These are phyloP conservation scores for Belonocnema kinseyi DNA, from an alignment of 1,140 invertebrate genomes.

Conservation along the genomic window DNA sequence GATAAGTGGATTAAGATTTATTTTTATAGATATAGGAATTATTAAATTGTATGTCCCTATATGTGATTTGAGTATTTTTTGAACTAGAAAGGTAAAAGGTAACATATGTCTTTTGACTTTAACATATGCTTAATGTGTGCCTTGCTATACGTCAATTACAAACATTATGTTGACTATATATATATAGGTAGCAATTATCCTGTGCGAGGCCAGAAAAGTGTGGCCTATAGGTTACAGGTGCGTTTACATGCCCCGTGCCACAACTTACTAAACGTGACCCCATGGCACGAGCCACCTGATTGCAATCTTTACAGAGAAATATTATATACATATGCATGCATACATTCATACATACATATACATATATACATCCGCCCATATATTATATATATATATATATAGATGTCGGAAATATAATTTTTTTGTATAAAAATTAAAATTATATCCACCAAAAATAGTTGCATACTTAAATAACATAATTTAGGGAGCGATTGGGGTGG, in stretches of 20 bases:
- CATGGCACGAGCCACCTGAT: background rate
- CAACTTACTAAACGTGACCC: constrained; percentile 8
- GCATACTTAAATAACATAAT: too few species aligned
- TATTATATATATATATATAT: too few species aligned
- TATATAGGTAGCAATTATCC: constrained; percentile 48
- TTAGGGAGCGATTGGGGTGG: too few species aligned
- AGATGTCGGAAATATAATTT: too few species aligned
- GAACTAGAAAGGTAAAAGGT: constrained; percentile 14
- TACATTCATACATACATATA: too few species aligned
- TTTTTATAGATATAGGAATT: background rate
- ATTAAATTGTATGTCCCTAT: background rate
- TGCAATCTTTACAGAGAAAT: background rate
- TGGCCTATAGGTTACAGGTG: constrained; percentile 44
- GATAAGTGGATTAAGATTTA: background rate
- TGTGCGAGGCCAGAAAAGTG: constrained; percentile 45
- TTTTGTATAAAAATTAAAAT: too few species aligned
- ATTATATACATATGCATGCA: background rate
- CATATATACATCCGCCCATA: too few species aligned
- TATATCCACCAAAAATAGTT: too few species aligned
- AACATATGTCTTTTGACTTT: constrained; percentile 35
- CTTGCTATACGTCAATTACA: constrained; percentile 42
- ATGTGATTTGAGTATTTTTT: constrained; percentile 35
- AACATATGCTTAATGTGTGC: constrained; percentile 48
- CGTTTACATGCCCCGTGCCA: constrained; percentile 32
- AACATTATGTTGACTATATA: constrained; percentile 42